phyloP scores from a whole-genome alignment of 2,797 vertebrate genomes.

The Neosilurus hyrtlii region DNA sequence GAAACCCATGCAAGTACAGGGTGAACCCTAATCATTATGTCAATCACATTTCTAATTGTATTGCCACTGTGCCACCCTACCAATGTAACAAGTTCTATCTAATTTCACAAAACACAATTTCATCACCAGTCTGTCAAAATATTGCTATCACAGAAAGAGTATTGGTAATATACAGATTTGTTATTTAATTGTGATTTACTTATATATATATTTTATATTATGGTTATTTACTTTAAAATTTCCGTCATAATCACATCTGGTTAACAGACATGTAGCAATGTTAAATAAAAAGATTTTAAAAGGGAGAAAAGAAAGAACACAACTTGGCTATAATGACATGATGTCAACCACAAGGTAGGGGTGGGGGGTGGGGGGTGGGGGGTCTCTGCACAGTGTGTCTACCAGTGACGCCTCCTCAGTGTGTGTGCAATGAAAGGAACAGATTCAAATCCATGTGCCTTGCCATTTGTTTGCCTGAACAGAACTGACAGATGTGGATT shows the following conservation, averaged over 20 bases:
- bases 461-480: background rate
- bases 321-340: slow-evolving; percentile 25
- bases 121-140: background rate
- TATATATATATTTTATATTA: background rate
- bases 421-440: slow-evolving; percentile 22
- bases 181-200: background rate
- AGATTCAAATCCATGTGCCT: slow-evolving; percentile 29
- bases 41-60: too few species aligned
- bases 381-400: slow-evolving; percentile 15
- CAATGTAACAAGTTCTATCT: background rate
- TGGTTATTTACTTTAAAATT: background rate
- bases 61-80: background rate
- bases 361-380: slow-evolving; percentile 8
- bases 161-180: background rate
- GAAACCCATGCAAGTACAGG: too few species aligned
- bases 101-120: background rate
- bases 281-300: slow-evolving; percentile 10
- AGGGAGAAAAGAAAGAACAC: slow-evolving; percentile 3
- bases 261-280: background rate
- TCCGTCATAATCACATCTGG: background rate
- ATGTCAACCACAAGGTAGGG: slow-evolving; percentile 46
- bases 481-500: slow-evolving; percentile 9
- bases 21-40: too few species aligned
- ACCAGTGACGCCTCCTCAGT: slow-evolving; percentile 27
- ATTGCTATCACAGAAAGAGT: background rate